Percentiles rank a stretch among this genome's conserved stretches.
phyloP scores from a whole-genome alignment of 2,888 invertebrate species.

The Reticulitermes lucifugus region DNA sequence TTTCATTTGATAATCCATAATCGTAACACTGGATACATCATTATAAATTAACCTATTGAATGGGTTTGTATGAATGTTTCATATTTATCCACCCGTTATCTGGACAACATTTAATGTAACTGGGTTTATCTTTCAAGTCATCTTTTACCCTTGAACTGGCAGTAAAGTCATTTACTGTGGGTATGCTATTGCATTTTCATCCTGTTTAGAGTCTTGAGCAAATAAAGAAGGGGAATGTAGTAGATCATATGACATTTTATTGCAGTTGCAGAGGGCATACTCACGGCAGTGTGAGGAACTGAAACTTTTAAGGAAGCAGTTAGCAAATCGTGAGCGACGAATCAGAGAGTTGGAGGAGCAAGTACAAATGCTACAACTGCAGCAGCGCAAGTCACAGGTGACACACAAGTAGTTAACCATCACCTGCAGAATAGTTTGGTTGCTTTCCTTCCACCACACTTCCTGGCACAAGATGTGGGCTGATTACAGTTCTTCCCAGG shows the following conservation, averaged over 20 bases:
- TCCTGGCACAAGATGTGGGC: neutral
- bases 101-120: no score
- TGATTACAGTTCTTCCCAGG: neutral
- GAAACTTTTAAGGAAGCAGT: constrained; percentile 79
- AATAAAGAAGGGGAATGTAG: no score
- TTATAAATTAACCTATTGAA: no score
- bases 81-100: no score
- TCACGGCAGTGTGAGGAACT: constrained; percentile 84
- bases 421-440: neutral
- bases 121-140: no score
- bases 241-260: constrained; percentile 46
- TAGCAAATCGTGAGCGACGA: constrained; percentile 81
- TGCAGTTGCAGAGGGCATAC: constrained; percentile 80
- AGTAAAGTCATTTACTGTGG: no score
- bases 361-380: constrained; percentile 70
- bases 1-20: no score
- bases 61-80: no score
- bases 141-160: no score
- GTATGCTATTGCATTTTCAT: no score
- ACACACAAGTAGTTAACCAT: constrained; percentile 30
- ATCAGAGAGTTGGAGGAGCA: constrained; percentile 86
- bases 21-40: no score
- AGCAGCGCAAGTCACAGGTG: constrained; percentile 26
- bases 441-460: neutral
- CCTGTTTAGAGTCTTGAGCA: no score